A percentile compares a stretch with the other conserved stretches of the same genome.
These are phyloP conservation scores for Phenganax marumi DNA, from an alignment of 92 coral and sea anemone species.

Conservation along the genomic window DNA sequence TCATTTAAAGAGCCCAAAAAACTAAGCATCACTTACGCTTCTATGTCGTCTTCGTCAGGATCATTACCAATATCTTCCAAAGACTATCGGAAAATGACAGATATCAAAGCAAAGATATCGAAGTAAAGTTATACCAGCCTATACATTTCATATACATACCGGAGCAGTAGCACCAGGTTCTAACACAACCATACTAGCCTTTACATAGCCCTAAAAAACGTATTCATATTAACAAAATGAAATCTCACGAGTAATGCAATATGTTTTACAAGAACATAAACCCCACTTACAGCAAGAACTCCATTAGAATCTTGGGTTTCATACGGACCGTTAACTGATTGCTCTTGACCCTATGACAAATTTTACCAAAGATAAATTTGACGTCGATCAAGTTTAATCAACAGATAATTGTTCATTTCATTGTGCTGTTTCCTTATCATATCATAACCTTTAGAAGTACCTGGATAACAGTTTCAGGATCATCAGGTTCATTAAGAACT, in stretches of 20 bases:
- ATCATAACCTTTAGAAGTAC: constrained; percentile 15
- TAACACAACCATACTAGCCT: constrained; percentile 81
- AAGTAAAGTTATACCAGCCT: neutral
- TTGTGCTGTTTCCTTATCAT: neutral
- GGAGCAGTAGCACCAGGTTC: constrained; percentile 95
- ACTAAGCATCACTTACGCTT: constrained; percentile 64
- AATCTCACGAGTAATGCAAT: neutral
- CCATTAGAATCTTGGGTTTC: constrained; percentile 2
- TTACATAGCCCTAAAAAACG: constrained; percentile 75
- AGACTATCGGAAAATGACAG: neutral
- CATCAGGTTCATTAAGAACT: constrained; percentile 84
- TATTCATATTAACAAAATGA: too few species aligned
- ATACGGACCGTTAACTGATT: neutral
- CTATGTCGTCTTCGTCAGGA: constrained; percentile 75
- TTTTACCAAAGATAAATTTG: neutral
- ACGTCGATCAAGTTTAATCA: neutral
- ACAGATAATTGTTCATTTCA: neutral
- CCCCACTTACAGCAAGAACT: neutral
- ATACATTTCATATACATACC: constrained; percentile 49
- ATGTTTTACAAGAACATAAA: neutral
- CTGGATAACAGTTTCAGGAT: constrained; percentile 77
- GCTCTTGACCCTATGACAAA: neutral
- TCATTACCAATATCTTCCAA: constrained; percentile 58
- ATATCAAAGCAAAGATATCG: neutral
- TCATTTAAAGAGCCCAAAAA: neutral